Evolutionary conservation across 2,797 vertebrate genomes (phyloP), one percentile per base, ranked within the genome.

Genomic region (Natrix natrix): DNA sequence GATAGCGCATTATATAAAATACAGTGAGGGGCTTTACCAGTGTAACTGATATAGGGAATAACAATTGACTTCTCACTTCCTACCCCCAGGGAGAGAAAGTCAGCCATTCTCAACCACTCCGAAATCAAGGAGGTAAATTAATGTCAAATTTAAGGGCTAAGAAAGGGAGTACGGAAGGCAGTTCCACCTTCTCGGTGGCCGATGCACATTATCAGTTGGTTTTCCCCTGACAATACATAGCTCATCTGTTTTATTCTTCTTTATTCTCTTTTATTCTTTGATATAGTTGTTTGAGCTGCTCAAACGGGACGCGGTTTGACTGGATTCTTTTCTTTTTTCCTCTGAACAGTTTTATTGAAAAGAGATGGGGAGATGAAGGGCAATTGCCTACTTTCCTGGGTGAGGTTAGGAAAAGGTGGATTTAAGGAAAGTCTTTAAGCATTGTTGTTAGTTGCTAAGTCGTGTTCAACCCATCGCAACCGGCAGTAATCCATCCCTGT

Each of bases 1-100:
- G 99, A 99, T 98, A 98, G 98, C 97, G 97, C 98, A 97, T 98
- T 98, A 97, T 98, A 98, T 98, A 98, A 98, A 98, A 98, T 97
- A 98, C 97, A 97, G 98, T 98, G 97, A 97, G 98, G 96, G 96
- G 97, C 98, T 98, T 97, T 97, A 96, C 97, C 97, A 97, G 97
- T 98, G 98, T 98, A 98, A 98, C 97, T 95, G 98, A 98, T 98
- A 98, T 97, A 97, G 97, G 97, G 98, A 98, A 98, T 98, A 98
- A 98, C 97, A 98, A 98, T 98, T 98, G 97, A 98, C 97, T 98
- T 98, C 97, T 97, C 97, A 97, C 97, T 98, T 98, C 97, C 96
- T 95, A 74, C 94, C 94, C 94, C 90, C 96, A 95, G 96, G 96
- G 95, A 96, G 93, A 96, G 97, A 97, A 97, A 95, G 95, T 94